Base-by-base conservation (phyloP, 37 sponge, comb jelly and placozoan genomes). In the Beroe ovata region DNA sequence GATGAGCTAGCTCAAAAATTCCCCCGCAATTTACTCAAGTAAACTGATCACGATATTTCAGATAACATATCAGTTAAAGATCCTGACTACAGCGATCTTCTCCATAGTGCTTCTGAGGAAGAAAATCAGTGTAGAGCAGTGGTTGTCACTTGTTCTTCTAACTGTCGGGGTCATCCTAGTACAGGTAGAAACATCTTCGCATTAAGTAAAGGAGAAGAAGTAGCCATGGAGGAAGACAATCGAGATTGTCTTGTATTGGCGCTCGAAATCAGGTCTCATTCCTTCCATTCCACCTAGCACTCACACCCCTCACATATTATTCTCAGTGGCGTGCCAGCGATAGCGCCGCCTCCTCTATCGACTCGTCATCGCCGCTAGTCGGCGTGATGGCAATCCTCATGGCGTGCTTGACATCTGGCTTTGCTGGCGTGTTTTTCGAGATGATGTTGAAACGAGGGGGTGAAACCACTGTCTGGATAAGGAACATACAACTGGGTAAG, bases 61-160 rank as follows among this genome's bases (percentile, higher is more conserved):
- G 95, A 94, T 97, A 14, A 93, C 98, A 0, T 97, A 97, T 60
- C 98, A 97, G 92, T 88, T 97, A 59, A 97, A 97, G 88, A 94
- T 95, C 29, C 88, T 97, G n/a, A 97, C 98, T 19, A 97, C 98
- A 23, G 98, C 98, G 1, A 47, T 97, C 8, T 97, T 94, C 64
- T 95, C 98, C 4, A 95, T 97, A 11, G 26, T 91, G 11, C 64
- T 97, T 39, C 91, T 97, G 60, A 40, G 91, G 11, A 94, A 69
- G 66, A 69, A 36, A 0, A 90, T 97, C 0, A 88, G 29, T 47
- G 28, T 30, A 19, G 6, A 42, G 0, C 92, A 97, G 84, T 97
- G 98, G 98, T 21, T 92, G 19, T 59, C 95, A 6, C 90, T 97
- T 0, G 89, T 90, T 3, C 19, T 97, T 3, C 94, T 97, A 11